A percentile compares a stretch with the other conserved stretches of the same genome.
phyloP scores from a whole-genome alignment of 2,888 invertebrate species.

The Drosophila lutescens region DNA sequence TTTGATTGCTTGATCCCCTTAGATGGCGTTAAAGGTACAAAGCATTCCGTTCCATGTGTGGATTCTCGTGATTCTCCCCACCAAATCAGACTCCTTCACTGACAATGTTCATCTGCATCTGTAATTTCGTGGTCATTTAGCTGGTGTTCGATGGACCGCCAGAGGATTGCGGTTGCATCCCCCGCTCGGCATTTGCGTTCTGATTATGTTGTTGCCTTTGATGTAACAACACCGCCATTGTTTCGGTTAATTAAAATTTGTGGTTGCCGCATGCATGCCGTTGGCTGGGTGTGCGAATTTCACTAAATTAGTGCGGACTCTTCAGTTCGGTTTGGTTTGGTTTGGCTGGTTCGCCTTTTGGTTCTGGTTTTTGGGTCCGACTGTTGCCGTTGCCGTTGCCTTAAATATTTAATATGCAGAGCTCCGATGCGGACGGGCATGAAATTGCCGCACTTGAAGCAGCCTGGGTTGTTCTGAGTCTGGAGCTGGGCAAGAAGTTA shows the following conservation, averaged over 20 bases:
- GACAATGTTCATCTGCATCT: conserved; percentile 18
- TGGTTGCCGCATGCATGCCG: conserved; percentile 54
- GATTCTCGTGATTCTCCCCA: background rate
- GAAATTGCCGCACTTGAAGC: conserved; percentile 65
- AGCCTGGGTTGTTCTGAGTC: conserved; percentile 27
- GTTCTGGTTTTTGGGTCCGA: conserved; percentile 23
- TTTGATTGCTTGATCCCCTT: too few species aligned
- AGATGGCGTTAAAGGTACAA: too few species aligned
- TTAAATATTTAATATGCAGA: conserved; percentile 75
- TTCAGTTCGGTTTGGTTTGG: conserved; percentile 18
- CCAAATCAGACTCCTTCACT: conserved; percentile 15
- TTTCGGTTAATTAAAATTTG: conserved; percentile 79
- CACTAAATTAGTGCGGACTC: conserved; percentile 65
- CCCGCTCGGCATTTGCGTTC: conserved; percentile 34
- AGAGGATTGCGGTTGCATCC: conserved; percentile 40
- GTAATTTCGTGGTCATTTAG: conserved; percentile 75
- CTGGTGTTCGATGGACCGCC: conserved; percentile 39
- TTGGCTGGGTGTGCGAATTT: conserved; percentile 41
- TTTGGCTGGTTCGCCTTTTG: conserved; percentile 16
- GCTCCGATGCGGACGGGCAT: conserved; percentile 51
- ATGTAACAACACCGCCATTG: conserved; percentile 66
- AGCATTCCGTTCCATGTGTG: conserved; percentile 5
- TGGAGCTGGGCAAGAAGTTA: conserved; percentile 59
- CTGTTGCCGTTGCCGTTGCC: conserved; percentile 53
- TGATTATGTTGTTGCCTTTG: conserved; percentile 68